These are phyloP conservation scores for Bubalus kerabau DNA, from an alignment of 2,113 vertebrate species.

Conservation along the genomic window DNA sequence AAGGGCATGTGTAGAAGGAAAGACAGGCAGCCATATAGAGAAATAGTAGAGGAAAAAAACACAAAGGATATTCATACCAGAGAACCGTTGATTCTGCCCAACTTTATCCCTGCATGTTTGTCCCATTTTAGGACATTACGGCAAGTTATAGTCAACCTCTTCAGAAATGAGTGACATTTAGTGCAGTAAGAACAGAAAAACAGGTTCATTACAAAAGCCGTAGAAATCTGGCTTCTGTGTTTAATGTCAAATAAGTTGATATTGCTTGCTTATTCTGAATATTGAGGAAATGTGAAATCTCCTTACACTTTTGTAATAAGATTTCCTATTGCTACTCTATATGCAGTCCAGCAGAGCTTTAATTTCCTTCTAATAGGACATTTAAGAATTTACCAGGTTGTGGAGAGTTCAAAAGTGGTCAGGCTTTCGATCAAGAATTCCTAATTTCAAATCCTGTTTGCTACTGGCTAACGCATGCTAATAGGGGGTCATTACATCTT, in stretches of 20 bases:
- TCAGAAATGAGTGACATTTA: neutral
- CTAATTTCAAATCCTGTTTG: neutral
- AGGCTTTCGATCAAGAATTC: neutral
- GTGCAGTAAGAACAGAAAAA: neutral
- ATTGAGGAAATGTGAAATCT: conserved; percentile 28
- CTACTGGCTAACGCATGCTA: neutral
- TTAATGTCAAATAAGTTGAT: neutral
- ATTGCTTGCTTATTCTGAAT: neutral
- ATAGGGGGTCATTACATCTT: neutral
- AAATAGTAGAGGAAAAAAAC: too few relatives aligned
- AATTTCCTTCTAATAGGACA: conserved; percentile 56
- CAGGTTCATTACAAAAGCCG: neutral
- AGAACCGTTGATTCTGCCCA: fast-evolving
- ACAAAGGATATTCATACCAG: neutral
- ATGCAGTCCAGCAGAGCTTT: conserved; percentile 10
- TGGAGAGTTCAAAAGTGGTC: conserved; percentile 22
- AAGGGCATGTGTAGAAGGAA: neutral
- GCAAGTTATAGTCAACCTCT: neutral
- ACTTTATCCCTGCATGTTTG: fast-evolving
- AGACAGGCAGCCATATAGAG: neutral
- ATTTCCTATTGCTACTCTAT: conserved; percentile 29
- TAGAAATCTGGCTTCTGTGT: neutral
- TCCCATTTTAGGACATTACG: too few relatives aligned
- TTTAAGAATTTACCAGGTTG: conserved; percentile 34
- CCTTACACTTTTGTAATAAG: conserved; percentile 33